phyloP scores from a whole-genome alignment of 2,113 vertebrate species.

The Leiothrix lutea region DNA sequence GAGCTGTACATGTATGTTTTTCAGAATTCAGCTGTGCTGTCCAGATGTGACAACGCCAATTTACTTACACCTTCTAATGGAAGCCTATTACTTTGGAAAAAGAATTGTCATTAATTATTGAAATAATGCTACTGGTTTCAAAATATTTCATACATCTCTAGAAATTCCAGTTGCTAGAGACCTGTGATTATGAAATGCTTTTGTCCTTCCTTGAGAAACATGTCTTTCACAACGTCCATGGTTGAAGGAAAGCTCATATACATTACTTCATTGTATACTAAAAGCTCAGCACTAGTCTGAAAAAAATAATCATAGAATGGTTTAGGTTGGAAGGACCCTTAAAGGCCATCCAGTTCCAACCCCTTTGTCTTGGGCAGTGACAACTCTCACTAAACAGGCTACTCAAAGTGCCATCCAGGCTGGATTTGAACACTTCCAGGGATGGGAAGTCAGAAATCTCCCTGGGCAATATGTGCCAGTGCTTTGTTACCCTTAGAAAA shows the following conservation, averaged over 20 bases:
- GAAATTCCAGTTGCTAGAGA: neutral
- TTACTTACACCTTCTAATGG: neutral
- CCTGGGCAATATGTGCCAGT: neutral
- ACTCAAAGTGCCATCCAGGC: neutral
- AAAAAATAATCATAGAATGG: neutral
- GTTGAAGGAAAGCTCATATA: neutral
- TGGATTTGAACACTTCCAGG: neutral
- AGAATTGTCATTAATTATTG: neutral
- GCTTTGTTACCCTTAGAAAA: neutral
- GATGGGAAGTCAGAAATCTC: neutral
- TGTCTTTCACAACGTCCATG: neutral
- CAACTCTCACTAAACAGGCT: neutral
- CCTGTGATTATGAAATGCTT: neutral
- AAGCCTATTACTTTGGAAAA: neutral
- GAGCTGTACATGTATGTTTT: neutral
- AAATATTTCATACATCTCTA: neutral
- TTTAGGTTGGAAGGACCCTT: neutral
- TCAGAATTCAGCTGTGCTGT: neutral
- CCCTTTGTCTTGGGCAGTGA: neutral
- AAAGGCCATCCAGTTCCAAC: neutral
- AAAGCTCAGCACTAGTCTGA: neutral
- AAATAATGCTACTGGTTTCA: neutral
- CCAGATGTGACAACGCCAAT: neutral
- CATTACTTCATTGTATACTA: neutral
- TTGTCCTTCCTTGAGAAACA: neutral